Evolutionary conservation across 2,888 invertebrate genomes (phyloP), one percentile per base, ranked within the genome.

Genomic region (Drosophila hamatofila): DNA sequence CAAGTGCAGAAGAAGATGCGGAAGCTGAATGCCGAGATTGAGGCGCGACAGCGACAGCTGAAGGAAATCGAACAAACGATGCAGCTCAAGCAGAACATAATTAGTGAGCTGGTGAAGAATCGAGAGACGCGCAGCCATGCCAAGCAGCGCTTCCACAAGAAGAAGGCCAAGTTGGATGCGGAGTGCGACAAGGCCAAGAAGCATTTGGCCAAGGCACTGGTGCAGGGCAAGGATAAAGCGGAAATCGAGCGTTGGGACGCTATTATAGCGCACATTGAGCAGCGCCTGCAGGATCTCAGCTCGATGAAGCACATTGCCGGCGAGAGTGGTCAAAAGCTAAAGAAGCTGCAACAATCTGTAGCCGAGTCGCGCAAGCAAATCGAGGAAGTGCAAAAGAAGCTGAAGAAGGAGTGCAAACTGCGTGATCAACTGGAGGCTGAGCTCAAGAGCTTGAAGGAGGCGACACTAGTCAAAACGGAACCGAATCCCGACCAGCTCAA

Each of bases 301-400:
- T 93, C 93, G 68, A 94, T 94, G 49, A 94, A 94, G 80, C 93
- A 94, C 77, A 94, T 95, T 39, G 94, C 95, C 1, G 95, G 94
- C 16, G 95, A 95, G 80, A 95, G 94, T 81, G 94, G 91, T 16
- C 93, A 95, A 88, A 96, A 96, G 89, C 94, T 96, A 11, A 94
- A 95, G 81, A 96, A 96, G 86, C 93, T 96, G 75, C 96, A 96
- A 90, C 95, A 94, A 70, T 96, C 96, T 80, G 92, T 97, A 4
- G 95, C 95, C 87, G 94, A 95, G 9, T 96, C 96, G 0, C 96
- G 95, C 87, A 96, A 96, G 86, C 95, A 96, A 90, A 94, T 96
- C 89, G 96, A 96, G 57, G 96, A 96, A 88, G 93, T 96, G 54
- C 95, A 95, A 89, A 95, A 95, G 87, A 95, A 96, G 84, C 94